A percentile compares a stretch with the other conserved stretches of the same genome.
Evolutionary conservation across 2,888 invertebrate genomes (phyloP).

Genomic region (Falcaria lacertinaria): DNA sequence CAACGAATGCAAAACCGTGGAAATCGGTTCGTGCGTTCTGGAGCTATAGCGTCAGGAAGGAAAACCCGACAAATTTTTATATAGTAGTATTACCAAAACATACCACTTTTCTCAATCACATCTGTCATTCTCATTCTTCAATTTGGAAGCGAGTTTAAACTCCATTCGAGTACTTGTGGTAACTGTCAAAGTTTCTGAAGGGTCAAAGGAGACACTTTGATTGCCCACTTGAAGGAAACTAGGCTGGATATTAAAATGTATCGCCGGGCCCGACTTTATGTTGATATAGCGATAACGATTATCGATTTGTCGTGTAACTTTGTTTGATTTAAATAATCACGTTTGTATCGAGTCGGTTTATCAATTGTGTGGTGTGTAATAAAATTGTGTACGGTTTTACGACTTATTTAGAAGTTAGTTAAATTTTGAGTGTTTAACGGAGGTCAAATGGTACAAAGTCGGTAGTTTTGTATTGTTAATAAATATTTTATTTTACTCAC

Average conservation of each 20-base stretch:
- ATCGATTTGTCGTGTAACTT: constrained; percentile 27
- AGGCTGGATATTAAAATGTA: constrained; percentile 22
- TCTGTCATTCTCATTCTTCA: too few relatives aligned
- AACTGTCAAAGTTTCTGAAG: constrained; percentile 7
- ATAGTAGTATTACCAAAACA: too few relatives aligned
- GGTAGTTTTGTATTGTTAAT: too few relatives aligned
- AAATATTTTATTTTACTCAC: too few relatives aligned
- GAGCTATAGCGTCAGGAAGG: too few relatives aligned
- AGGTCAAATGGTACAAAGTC: neutral
- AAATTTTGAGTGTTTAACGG: neutral
- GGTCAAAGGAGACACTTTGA: constrained; percentile 27
- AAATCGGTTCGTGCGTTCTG: too few relatives aligned
- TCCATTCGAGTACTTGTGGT: constrained; percentile 7
- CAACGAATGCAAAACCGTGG: too few relatives aligned
- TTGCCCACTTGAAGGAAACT: constrained; percentile 20
- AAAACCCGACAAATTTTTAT: too few relatives aligned
- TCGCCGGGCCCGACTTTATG: constrained; percentile 15
- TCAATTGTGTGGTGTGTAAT: neutral
- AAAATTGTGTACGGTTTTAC: neutral
- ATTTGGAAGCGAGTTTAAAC: neutral
- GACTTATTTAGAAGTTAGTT: neutral
- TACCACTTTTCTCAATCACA: too few relatives aligned
- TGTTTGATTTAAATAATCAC: constrained; percentile 15
- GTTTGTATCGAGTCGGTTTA: neutral
- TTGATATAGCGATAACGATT: constrained; percentile 18